A percentile compares a stretch with the other conserved stretches of the same genome.
Conservation (phyloP, 2,797 vertebrate genomes). For the Eulemur albifrons region DNA sequence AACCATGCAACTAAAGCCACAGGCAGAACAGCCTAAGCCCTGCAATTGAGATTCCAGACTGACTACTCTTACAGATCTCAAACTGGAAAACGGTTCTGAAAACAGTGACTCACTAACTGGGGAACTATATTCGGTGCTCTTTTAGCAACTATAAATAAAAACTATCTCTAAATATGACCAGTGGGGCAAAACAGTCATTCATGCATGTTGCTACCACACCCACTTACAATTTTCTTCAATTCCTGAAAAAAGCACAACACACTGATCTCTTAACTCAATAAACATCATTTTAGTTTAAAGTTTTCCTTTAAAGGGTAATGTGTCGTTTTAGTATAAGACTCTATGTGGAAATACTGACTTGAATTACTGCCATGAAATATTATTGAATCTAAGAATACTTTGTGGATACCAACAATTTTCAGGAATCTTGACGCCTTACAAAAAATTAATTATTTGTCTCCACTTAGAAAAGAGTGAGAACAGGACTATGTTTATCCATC, state of each 20-base stretch:
- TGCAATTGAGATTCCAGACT: neutral
- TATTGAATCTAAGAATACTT: neutral
- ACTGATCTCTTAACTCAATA: slow-evolving; percentile 21
- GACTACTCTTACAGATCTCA: neutral
- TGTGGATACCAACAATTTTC: slow-evolving; percentile 23
- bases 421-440: neutral
- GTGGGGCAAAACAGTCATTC: slow-evolving; percentile 6
- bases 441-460: neutral
- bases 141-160: slow-evolving; percentile 29
- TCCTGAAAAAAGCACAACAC: neutral
- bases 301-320: neutral
- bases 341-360: neutral
- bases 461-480: slow-evolving; percentile 33
- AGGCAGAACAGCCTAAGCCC: neutral
- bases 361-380: neutral
- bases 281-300: slow-evolving; percentile 1
- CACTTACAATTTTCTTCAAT: slow-evolving; percentile 11
- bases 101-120: neutral
- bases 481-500: neutral
- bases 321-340: slow-evolving; percentile 5
- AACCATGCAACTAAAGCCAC: neutral
- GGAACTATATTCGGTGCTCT: neutral
- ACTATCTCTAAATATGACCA: slow-evolving; percentile 26
- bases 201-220: neutral
- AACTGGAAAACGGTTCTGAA: neutral